Evolutionary conservation across 1,140 invertebrate genomes (phyloP).

Genomic region (Radopholus similis): DNA sequence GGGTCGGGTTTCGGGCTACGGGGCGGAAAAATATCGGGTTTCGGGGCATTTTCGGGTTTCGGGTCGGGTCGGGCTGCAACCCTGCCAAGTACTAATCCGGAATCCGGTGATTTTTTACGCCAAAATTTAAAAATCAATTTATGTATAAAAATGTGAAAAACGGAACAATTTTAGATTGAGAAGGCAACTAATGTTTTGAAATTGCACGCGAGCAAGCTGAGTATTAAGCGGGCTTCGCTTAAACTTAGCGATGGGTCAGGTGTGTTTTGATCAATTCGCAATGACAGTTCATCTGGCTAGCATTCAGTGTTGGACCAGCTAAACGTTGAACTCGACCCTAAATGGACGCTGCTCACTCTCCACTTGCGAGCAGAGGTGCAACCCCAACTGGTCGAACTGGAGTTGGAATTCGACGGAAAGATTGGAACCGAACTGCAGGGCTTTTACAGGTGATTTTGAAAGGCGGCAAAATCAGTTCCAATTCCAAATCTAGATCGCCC

Average conservation of each 20-base stretch:
- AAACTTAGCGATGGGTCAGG: constrained; percentile 39
- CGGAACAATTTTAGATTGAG: constrained; percentile 9
- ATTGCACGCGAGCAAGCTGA: constrained; percentile 22
- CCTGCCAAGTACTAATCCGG: too few species aligned
- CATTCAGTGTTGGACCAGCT: constrained; percentile 16
- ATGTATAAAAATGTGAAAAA: too few species aligned
- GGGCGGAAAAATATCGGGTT: too few species aligned
- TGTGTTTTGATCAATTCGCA: constrained; percentile 11
- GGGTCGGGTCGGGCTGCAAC: too few species aligned
- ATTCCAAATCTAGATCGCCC: too few species aligned
- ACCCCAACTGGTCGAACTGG: constrained; percentile 18
- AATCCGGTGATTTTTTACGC: too few species aligned
- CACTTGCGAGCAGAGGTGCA: constrained; percentile 9
- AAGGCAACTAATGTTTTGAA: constrained; percentile 30
- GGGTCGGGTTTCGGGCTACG: too few species aligned
- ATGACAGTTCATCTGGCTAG: not conserved
- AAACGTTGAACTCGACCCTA: constrained; percentile 11
- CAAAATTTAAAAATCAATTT: too few species aligned
- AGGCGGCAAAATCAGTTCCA: too few species aligned
- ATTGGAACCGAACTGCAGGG: constrained; percentile 19
- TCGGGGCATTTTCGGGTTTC: too few species aligned
- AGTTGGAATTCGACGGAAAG: constrained; percentile 1
- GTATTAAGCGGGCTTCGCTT: constrained; percentile 23
- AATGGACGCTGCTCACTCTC: constrained; percentile 18
- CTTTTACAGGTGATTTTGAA: constrained; percentile 15